Evolutionary conservation across 2,888 invertebrate genomes (phyloP), one percentile per base, ranked within the genome.

Genomic region (Hesperia comma): DNA sequence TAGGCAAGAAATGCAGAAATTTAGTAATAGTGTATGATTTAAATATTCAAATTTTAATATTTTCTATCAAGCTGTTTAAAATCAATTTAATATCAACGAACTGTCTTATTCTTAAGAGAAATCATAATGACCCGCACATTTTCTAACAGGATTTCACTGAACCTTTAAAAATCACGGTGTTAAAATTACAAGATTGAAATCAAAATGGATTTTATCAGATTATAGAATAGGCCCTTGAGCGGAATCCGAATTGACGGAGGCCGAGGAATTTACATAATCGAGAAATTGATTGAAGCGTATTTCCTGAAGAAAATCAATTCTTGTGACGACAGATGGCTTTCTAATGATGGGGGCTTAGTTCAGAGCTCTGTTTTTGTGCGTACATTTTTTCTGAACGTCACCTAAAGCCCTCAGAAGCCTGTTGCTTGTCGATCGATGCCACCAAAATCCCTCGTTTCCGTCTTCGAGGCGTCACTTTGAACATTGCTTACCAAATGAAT

Each of bases 201-300:
- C 79, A 82, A 81, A 82, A 78, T 75, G 75, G 76, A 79, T 79
- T 80, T 83, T 76, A 79, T 81, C 83, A 81, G 79, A 83, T 85
- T 79, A 79, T 77, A 76, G 76, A 79, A 75, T 72, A 77, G 73
- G 73, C 73, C 77, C 76, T 75, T 73, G 75, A 77, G 43, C 73
- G 73, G 80, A 81, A 82, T 83, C 80, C 75, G 77, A 79, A 82
- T 79, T 80, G 86, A 81, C 81, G 78, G 78, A 74, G 83, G 82
- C 80, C 79, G 77, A 75, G 61, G 71, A 68, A 80, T 82, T 89
- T 90, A 82, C 90, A 90, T 91, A 88, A 90, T 90, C 89, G 88
- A 84, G 84, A 86, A 86, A 90, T 90, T 90, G 90, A 90, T 91
- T 90, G 90, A 83, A 85, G 86, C 88, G 85, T 87, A 82, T 84